A percentile compares a stretch with the other conserved stretches of the same genome.
Evolutionary conservation across 92 coral and sea anemone genomes (phyloP).

Genomic region (Epizoanthus fatuus): DNA sequence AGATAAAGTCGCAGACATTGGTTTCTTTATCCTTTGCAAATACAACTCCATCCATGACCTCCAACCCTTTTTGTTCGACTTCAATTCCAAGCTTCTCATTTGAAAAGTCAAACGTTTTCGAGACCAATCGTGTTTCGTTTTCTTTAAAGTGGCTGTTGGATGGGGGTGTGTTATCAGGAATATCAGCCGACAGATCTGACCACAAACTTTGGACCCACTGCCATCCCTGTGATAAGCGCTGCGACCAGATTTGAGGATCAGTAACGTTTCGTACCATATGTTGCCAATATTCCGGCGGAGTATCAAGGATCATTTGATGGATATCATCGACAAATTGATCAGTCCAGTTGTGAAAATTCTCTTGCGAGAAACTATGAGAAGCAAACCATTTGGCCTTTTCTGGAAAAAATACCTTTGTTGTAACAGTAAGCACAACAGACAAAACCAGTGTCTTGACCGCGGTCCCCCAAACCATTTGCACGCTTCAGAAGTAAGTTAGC

Average conservation of each 20-base stretch:
- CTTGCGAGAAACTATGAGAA: background rate
- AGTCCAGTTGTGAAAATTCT: conserved; percentile 3
- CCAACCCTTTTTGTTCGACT: background rate
- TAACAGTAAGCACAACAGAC: no score
- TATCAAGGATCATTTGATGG: background rate
- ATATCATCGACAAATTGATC: background rate
- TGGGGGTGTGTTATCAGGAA: background rate
- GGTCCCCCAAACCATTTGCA: no score
- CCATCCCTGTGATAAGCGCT: background rate
- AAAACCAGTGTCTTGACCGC: no score
- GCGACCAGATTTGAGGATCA: background rate
- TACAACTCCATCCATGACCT: background rate
- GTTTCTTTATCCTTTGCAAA: background rate
- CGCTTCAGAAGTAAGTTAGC: no score
- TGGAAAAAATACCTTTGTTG: background rate
- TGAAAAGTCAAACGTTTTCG: background rate
- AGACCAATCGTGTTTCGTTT: background rate
- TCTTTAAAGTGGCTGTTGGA: background rate
- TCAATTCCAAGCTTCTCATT: background rate
- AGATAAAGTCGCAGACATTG: no score
- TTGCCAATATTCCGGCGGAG: conserved; percentile 9
- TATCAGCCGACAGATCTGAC: background rate
- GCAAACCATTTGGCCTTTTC: background rate
- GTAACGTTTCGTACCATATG: conserved; percentile 1
- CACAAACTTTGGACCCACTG: background rate